These are phyloP conservation scores for Xiphias gladius DNA, from an alignment of 2,113 vertebrate genomes.

Conservation along the genomic window DNA sequence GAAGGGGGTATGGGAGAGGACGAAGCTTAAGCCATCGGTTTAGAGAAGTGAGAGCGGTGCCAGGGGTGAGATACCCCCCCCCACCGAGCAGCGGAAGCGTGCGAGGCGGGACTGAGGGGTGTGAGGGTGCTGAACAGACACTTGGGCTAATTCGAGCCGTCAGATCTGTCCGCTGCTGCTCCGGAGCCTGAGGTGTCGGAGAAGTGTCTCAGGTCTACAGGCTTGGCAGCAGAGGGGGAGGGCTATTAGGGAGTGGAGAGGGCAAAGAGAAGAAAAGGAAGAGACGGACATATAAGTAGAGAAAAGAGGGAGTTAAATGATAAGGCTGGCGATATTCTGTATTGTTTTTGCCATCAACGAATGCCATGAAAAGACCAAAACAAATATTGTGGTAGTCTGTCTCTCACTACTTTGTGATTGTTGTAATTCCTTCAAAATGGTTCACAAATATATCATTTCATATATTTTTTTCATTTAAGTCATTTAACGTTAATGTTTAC, in stretches of 20 bases:
- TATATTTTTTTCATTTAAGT: background rate
- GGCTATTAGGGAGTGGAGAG: background rate
- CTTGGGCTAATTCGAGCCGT: slow-evolving; percentile 80
- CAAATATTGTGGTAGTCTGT: background rate
- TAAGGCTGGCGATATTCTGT: background rate
- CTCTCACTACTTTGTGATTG: background rate
- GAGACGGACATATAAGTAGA: background rate
- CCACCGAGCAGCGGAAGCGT: slow-evolving; percentile 74
- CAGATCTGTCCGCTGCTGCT: slow-evolving; percentile 74
- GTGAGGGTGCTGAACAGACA: slow-evolving; percentile 76
- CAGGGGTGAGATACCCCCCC: slow-evolving; percentile 54
- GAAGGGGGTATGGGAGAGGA: slow-evolving; percentile 18
- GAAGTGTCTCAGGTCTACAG: slow-evolving; percentile 76
- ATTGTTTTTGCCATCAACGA: background rate
- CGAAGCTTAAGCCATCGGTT: slow-evolving; percentile 30
- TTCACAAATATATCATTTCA: background rate
- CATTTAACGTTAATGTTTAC: no score
- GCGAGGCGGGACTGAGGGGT: slow-evolving; percentile 64
- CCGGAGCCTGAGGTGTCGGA: slow-evolving; percentile 71
- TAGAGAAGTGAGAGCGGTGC: slow-evolving; percentile 62
- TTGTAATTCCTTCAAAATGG: background rate
- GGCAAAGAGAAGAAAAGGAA: background rate
- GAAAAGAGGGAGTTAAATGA: background rate
- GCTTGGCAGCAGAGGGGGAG: slow-evolving; percentile 23
- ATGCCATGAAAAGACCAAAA: background rate